These are phyloP conservation scores for Microctonus hyperodae DNA, from an alignment of 2,888 invertebrate species.

Conservation along the genomic window DNA sequence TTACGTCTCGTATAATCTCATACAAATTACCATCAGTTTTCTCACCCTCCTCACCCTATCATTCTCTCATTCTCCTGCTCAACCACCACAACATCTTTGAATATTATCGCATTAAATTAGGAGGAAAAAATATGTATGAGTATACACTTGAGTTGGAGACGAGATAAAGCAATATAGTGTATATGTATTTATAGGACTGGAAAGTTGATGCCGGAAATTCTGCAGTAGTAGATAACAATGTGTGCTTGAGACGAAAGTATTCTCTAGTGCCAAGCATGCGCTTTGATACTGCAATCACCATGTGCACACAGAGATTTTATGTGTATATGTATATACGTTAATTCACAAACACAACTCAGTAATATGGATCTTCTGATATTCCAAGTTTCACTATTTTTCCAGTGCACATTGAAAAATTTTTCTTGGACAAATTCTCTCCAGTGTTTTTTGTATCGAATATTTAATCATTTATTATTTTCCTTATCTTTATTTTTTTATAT, in stretches of 20 bases:
- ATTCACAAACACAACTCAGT: background rate
- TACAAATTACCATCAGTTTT: background rate
- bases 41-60: background rate
- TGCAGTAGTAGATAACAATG: background rate
- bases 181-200: background rate
- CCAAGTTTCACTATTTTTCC: background rate
- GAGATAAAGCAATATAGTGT: constrained; percentile 27
- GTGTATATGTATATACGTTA: background rate
- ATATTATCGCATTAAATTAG: too few relatives aligned
- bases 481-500: background rate
- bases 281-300: constrained; percentile 27
- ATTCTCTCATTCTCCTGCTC: background rate
- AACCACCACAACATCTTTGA: background rate
- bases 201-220: too few relatives aligned
- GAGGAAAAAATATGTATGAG: too few relatives aligned
- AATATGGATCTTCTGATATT: background rate
- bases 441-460: background rate
- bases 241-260: constrained; percentile 23
- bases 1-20: constrained; percentile 9
- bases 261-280: constrained; percentile 51
- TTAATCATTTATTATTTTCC: background rate
- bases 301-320: background rate
- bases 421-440: background rate
- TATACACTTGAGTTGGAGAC: constrained; percentile 15
- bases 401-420: background rate